Percentiles rank a stretch among this genome's conserved stretches.
These are phyloP conservation scores for Marmota monax DNA, from an alignment of 2,113 vertebrate species.

Conservation along the genomic window DNA sequence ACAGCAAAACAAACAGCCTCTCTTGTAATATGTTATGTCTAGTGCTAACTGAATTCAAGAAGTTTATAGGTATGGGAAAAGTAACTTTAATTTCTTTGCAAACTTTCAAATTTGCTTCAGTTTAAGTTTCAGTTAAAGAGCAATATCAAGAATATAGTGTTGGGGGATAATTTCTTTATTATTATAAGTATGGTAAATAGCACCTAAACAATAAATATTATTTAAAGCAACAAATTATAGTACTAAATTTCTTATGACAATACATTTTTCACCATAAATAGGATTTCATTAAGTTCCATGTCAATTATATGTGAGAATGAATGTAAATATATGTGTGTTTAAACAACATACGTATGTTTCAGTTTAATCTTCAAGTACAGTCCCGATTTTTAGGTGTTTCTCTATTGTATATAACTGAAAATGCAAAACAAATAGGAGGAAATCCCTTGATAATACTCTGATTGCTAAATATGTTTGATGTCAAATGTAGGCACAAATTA, in stretches of 20 bases:
- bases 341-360: conserved; percentile 11
- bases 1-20: conserved; percentile 75
- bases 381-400: neutral
- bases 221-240: neutral
- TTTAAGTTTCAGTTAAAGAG: conserved; percentile 52
- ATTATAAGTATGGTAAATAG: conserved; percentile 35
- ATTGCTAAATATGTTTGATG: conserved; percentile 4
- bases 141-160: conserved; percentile 43
- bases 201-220: conserved; percentile 39
- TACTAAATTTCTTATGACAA: neutral
- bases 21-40: conserved; percentile 68
- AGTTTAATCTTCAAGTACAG: conserved; percentile 1
- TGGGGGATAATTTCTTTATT: neutral
- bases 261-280: neutral
- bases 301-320: neutral
- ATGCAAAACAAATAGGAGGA: neutral
- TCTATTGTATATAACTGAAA: neutral
- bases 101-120: conserved; percentile 52
- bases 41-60: conserved; percentile 66
- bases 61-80: conserved; percentile 57
- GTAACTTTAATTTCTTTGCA: conserved; percentile 4
- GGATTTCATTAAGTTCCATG: neutral
- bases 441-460: conserved; percentile 21
- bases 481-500: neutral
- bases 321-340: neutral